A percentile compares a stretch with the other conserved stretches of the same genome.
phyloP scores from a whole-genome alignment of 2,888 invertebrate species.

The Heliconius ismenius region DNA sequence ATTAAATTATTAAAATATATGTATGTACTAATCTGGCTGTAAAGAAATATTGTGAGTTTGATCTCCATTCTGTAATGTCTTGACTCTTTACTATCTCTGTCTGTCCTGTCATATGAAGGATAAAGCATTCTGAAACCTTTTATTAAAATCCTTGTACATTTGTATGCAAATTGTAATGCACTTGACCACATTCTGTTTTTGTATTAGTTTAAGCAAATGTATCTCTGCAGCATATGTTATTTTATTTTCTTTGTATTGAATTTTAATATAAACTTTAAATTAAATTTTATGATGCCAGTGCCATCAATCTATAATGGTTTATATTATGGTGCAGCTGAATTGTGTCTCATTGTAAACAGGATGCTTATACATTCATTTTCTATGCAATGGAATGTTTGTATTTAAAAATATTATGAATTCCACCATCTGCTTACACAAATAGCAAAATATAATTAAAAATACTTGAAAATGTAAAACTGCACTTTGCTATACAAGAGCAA shows the following conservation, averaged over 20 bases:
- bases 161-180: neutral
- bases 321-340: neutral
- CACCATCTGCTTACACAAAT: neutral
- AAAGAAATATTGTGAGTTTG: no score
- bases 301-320: neutral
- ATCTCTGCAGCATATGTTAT: neutral
- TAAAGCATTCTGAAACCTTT: no score
- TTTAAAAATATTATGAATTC: neutral
- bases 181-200: neutral
- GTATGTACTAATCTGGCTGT: no score
- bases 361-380: neutral
- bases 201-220: neutral
- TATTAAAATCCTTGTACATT: neutral
- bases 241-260: neutral
- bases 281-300: neutral
- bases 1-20: no score
- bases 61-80: no score
- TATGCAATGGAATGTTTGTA: neutral
- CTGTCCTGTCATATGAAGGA: no score
- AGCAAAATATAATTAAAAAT: neutral
- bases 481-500: neutral
- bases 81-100: no score
- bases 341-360: neutral
- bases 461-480: neutral
- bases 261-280: neutral